A percentile compares a stretch with the other conserved stretches of the same genome.
phyloP scores from a whole-genome alignment of 2,797 vertebrate species.

The Setipinna tenuifilis region DNA sequence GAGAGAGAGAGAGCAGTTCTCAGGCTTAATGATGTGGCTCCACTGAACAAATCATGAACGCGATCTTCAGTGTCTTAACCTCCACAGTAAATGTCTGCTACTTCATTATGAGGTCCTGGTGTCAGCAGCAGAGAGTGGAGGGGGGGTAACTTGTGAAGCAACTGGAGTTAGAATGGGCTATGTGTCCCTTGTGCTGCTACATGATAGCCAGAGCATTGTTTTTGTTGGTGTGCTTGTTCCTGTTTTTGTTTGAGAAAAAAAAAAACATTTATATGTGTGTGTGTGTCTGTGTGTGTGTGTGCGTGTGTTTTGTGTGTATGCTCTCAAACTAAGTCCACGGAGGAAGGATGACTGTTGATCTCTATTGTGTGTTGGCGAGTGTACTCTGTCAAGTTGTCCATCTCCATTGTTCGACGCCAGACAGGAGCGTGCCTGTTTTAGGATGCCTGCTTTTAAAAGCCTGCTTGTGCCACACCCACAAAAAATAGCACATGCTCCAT shows the following conservation, averaged over 20 bases:
- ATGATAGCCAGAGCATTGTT: constrained; percentile 2
- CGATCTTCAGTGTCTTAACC: neutral
- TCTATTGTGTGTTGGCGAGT: neutral
- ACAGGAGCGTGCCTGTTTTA: constrained; percentile 14
- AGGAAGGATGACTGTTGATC: constrained; percentile 12
- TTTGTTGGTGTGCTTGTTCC: constrained; percentile 11
- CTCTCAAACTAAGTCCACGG: constrained; percentile 4
- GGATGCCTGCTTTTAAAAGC: constrained; percentile 3
- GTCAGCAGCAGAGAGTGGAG: neutral
- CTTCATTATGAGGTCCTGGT: neutral
- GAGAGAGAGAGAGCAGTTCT: neutral
- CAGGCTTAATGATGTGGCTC: neutral
- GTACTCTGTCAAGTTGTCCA: neutral
- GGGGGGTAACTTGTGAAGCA: constrained; percentile 42
- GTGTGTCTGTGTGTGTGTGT: constrained; percentile 31
- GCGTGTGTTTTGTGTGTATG: constrained; percentile 31
- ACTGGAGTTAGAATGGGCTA: constrained; percentile 27
- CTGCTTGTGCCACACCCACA: neutral
- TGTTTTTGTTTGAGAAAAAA: constrained; percentile 12
- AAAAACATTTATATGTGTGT: constrained; percentile 1
- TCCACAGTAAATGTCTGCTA: neutral
- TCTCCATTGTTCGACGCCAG: neutral
- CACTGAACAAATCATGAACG: neutral
- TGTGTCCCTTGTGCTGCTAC: constrained; percentile 22
- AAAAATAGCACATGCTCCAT: neutral